Evolutionary conservation across 2,113 vertebrate species (phyloP), one percentile per base, ranked within the genome.

Genomic region (Apodemus speciosus): DNA sequence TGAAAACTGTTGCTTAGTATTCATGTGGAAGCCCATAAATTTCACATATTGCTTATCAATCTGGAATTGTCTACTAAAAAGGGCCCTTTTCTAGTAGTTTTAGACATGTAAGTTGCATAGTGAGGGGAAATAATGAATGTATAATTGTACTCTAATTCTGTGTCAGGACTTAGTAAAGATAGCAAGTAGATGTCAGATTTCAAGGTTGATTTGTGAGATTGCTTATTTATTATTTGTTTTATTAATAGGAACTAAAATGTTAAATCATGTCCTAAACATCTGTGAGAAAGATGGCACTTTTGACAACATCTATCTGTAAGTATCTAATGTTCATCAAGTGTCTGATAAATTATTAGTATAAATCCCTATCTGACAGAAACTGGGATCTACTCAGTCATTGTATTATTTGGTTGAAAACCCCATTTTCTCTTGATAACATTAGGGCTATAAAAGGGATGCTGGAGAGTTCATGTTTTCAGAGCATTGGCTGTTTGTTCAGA

Each of bases 271-370:
- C 97, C 98, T 99, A 98, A 99, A 99, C 98, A 99, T 99, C 98
- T 99, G 99, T 98, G 99, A 99, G 98, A 99, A 99, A 98, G 99
- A 99, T 97, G 99, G 99, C 98, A 99, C 99, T 97, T 99, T 99
- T 98, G 99, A 99, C 98, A 99, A 99, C 98, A 99, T 99, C 98
- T 99, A 99, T 99, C 98, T 99, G 99, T 99, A 97, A 99, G 99
- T 99, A 97, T 85, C 56, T 89, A 87, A 64, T 96, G 8, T 64
- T 86, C 30, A 69, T 88, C 3, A 94, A 85, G 85, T 95, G 21
- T 94, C 49, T 86, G 91, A 60, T 87, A 86, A 73, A n/a, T 88
- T 90, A 43, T 18, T 51, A 80, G 4, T 75, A 84, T 13, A 95
- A 91, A 81, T 77, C 23, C 88, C 88, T 85, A 83, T 46, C 64